Evolutionary conservation across 2,113 vertebrate genomes (phyloP).

Genomic region (Corvus moneduloides): DNA sequence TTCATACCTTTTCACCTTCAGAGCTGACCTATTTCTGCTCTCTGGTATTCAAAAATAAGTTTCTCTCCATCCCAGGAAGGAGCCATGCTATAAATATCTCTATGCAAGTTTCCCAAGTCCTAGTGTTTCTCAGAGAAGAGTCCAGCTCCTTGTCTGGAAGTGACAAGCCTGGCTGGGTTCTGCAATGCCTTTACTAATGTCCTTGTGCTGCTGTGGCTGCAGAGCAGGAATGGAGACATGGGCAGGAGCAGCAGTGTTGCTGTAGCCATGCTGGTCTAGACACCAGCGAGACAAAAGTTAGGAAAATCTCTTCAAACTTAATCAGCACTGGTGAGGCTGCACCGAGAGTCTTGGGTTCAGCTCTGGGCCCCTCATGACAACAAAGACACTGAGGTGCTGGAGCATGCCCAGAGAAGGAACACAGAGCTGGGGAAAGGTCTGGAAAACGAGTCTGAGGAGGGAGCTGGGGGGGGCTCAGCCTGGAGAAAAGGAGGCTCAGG

Average conservation of each 20-base stretch:
- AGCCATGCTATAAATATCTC: constrained; percentile 17
- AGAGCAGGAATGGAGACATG: background rate
- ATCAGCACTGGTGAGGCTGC: background rate
- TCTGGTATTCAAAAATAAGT: constrained; percentile 17
- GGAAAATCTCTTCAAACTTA: background rate
- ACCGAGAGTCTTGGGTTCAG: background rate
- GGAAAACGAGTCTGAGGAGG: background rate
- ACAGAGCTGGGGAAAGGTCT: background rate
- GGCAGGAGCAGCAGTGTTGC: background rate
- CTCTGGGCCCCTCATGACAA: background rate
- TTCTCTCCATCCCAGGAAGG: constrained; percentile 1
- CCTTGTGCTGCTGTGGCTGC: background rate
- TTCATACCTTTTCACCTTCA: constrained; percentile 57
- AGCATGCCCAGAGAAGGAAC: background rate
- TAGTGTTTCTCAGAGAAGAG: background rate
- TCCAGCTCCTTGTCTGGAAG: background rate
- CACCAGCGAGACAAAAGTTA: background rate
- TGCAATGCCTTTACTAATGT: background rate
- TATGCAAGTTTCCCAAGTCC: background rate
- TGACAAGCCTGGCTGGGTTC: background rate
- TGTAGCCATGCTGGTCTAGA: background rate
- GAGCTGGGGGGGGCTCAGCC: background rate
- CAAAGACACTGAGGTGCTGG: background rate
- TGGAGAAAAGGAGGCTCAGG: background rate
- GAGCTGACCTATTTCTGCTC: constrained; percentile 25